Percentiles rank a stretch among this genome's conserved stretches.
phyloP scores from a whole-genome alignment of 1,140 invertebrate genomes.

The Mesaphorura yosii region DNA sequence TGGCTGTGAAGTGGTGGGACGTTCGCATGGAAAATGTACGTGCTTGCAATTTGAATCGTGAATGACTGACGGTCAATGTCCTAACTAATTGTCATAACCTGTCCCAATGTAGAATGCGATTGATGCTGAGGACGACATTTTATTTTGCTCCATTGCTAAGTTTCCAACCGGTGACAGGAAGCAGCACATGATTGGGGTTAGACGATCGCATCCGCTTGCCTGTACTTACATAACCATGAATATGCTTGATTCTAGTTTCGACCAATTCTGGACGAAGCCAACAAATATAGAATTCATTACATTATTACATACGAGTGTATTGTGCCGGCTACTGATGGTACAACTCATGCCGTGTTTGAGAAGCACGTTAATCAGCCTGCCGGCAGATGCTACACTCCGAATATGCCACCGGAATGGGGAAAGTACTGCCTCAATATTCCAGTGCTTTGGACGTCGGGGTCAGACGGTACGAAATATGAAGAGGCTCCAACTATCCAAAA shows the following conservation, averaged over 20 bases:
- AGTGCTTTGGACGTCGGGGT: constrained; percentile 67
- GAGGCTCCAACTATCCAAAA: background rate
- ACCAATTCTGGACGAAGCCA: constrained; percentile 42
- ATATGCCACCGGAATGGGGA: constrained; percentile 61
- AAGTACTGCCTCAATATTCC: constrained; percentile 58
- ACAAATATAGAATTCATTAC: constrained; percentile 57
- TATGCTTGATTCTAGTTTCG: constrained; percentile 43
- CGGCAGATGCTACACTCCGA: constrained; percentile 52
- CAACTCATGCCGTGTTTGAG: constrained; percentile 37
- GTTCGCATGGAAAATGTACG: constrained; percentile 18
- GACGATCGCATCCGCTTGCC: constrained; percentile 13
- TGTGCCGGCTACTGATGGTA: constrained; percentile 28
- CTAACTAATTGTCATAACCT: background rate
- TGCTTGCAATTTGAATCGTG: background rate
- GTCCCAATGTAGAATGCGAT: constrained; percentile 11
- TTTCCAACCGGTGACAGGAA: constrained; percentile 53
- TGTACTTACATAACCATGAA: constrained; percentile 5
- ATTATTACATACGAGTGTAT: constrained; percentile 71
- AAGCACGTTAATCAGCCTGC: constrained; percentile 48
- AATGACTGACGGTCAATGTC: background rate
- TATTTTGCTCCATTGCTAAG: constrained; percentile 78
- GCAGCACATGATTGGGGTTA: constrained; percentile 66
- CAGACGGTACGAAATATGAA: constrained; percentile 47
- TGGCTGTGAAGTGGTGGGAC: constrained; percentile 18
- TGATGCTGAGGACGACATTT: constrained; percentile 36